Conservation (phyloP, 2,113 vertebrate species). For the Laticauda colubrina region DNA sequence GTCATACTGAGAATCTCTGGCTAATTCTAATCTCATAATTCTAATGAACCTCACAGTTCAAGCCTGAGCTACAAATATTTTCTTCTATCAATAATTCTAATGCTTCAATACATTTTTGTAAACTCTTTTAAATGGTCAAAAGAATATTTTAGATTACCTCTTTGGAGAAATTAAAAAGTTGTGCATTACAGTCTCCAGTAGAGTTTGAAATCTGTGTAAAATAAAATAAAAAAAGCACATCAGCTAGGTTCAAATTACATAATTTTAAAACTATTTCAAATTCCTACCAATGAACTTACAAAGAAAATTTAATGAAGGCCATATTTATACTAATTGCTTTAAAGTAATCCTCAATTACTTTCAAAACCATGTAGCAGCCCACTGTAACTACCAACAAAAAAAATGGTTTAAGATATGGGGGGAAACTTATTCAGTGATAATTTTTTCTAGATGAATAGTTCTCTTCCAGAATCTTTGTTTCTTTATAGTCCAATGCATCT, state of each 20-base stretch:
- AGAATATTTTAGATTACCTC: slow-evolving; percentile 74
- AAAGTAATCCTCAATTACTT: neutral
- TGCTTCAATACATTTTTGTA: slow-evolving; percentile 39
- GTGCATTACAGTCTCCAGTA: slow-evolving; percentile 82
- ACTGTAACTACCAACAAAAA: neutral
- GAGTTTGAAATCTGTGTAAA: slow-evolving; percentile 83
- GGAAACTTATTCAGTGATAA: neutral
- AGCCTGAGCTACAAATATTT: neutral
- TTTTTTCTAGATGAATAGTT: neutral
- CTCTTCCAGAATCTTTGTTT: neutral
- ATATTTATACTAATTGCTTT: neutral
- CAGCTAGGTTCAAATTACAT: slow-evolving; percentile 37
- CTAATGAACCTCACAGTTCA: neutral
- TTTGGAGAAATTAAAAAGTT: slow-evolving; percentile 87
- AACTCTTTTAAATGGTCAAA: slow-evolving; percentile 33
- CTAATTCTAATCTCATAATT: slow-evolving; percentile 4
- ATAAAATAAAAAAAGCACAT: slow-evolving; percentile 44
- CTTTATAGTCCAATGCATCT: neutral
- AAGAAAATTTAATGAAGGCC: slow-evolving; percentile 3
- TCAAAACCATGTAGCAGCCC: neutral
- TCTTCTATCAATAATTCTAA: neutral
- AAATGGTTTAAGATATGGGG: neutral
- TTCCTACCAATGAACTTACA: slow-evolving; percentile 42
- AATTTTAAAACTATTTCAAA: slow-evolving; percentile 15
- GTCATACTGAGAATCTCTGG: slow-evolving; percentile 14